Conservation (phyloP, 2,888 invertebrate genomes). For the Parthenolecanium corni region DNA sequence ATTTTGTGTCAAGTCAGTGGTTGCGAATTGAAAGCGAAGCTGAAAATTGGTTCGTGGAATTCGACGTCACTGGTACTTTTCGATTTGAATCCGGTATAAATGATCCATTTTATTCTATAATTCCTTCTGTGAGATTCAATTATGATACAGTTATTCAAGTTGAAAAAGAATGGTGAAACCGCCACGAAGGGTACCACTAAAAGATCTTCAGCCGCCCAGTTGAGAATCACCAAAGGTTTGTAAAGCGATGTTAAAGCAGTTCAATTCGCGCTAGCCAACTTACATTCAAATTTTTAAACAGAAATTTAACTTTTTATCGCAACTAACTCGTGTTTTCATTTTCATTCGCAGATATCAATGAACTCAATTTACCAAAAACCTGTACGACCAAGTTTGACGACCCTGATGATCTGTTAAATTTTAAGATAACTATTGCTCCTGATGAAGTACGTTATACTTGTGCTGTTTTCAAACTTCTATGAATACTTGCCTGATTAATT, state of each 20-base stretch:
- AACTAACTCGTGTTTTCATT: background rate
- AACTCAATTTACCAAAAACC: constrained; percentile 92
- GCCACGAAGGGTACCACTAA: constrained; percentile 66
- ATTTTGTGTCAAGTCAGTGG: too few relatives aligned
- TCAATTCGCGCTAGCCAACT: background rate
- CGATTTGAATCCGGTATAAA: too few relatives aligned
- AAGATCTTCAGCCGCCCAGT: constrained; percentile 91
- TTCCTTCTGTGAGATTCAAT: constrained; percentile 34
- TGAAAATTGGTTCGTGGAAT: too few relatives aligned
- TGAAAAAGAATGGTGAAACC: constrained; percentile 93
- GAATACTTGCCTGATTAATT: background rate
- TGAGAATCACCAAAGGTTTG: constrained; percentile 92
- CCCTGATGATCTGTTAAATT: constrained; percentile 87
- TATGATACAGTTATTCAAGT: constrained; percentile 96
- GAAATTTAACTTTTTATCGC: background rate
- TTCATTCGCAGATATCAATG: constrained; percentile 73
- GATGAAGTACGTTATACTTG: constrained; percentile 59
- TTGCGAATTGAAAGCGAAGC: too few relatives aligned
- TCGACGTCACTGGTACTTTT: too few relatives aligned
- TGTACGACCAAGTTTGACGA: constrained; percentile 93
- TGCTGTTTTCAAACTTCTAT: background rate
- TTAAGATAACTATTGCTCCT: constrained; percentile 90
- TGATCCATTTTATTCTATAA: too few relatives aligned
- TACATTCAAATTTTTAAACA: background rate
- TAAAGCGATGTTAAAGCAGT: background rate